Conservation (phyloP, 2,888 invertebrate species). For the Luperina nickerlii region DNA sequence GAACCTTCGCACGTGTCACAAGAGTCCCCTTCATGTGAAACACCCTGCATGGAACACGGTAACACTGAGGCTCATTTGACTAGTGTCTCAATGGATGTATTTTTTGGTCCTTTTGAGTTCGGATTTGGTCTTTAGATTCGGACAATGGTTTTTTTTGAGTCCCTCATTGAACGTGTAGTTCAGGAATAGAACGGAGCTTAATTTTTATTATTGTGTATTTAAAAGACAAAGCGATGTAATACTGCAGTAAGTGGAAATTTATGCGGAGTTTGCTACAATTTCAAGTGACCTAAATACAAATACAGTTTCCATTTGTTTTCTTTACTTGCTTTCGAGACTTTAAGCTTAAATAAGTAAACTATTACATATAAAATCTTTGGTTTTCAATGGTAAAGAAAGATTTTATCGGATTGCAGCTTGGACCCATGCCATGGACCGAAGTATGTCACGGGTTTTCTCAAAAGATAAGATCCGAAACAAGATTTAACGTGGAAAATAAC, state of each 20-base stretch:
- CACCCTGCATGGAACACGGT: conserved; percentile 55
- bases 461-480: conserved; percentile 24
- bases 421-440: conserved; percentile 37
- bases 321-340: neutral
- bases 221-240: neutral
- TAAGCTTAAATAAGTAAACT: neutral
- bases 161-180: neutral
- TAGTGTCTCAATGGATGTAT: no score
- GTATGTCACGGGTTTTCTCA: conserved; percentile 27
- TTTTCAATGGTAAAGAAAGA: conserved; percentile 12
- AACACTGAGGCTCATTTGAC: neutral
- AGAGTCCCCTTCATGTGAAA: conserved; percentile 73
- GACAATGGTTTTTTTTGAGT: neutral
- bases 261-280: neutral
- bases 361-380: neutral
- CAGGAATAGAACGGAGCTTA: neutral
- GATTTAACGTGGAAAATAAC: neutral
- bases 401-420: conserved; percentile 28
- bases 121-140: neutral
- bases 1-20: conserved; percentile 75
- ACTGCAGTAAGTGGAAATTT: neutral
- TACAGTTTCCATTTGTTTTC: neutral
- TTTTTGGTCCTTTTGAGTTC: neutral
- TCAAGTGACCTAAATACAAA: neutral
- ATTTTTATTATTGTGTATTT: neutral